These are phyloP conservation scores for Columba janthina DNA, from an alignment of 2,113 vertebrate genomes.

Conservation along the genomic window DNA sequence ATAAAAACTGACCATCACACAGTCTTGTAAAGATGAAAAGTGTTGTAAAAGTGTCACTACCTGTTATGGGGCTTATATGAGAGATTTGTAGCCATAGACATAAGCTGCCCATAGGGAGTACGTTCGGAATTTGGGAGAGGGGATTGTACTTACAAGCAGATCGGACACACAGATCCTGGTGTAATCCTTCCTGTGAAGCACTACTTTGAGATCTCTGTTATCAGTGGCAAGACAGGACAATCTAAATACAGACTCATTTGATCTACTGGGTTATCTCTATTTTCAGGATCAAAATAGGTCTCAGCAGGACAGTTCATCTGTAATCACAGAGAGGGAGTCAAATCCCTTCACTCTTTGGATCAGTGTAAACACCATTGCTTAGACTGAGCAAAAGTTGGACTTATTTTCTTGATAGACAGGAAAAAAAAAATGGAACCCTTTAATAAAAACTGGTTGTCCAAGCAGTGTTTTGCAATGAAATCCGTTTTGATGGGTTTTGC, in stretches of 20 bases:
- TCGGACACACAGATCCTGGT: not conserved
- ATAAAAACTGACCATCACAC: constrained; percentile 42
- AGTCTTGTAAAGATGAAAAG: constrained; percentile 31
- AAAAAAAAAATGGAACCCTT: not conserved
- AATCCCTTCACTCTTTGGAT: fast-evolving
- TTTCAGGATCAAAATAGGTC: not conserved
- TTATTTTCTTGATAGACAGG: not conserved
- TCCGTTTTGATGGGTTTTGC: constrained; percentile 13
- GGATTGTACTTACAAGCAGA: not conserved
- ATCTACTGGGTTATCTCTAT: not conserved
- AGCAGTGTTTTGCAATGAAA: not conserved
- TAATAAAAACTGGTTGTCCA: not conserved
- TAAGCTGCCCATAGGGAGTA: not conserved
- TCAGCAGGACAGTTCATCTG: not conserved
- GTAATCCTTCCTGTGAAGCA: not conserved
- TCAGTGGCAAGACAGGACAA: not conserved
- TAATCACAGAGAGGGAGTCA: not conserved
- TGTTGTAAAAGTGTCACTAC: constrained; percentile 40
- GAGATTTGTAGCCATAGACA: not conserved
- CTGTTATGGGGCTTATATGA: constrained; percentile 7
- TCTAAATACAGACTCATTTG: not conserved
- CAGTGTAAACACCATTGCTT: fast-evolving
- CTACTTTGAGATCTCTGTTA: not conserved
- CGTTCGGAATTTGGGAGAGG: not conserved
- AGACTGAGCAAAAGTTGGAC: not conserved